These are phyloP conservation scores for Chydorus sphaericus DNA, from an alignment of 2,888 invertebrate species.

Conservation along the genomic window DNA sequence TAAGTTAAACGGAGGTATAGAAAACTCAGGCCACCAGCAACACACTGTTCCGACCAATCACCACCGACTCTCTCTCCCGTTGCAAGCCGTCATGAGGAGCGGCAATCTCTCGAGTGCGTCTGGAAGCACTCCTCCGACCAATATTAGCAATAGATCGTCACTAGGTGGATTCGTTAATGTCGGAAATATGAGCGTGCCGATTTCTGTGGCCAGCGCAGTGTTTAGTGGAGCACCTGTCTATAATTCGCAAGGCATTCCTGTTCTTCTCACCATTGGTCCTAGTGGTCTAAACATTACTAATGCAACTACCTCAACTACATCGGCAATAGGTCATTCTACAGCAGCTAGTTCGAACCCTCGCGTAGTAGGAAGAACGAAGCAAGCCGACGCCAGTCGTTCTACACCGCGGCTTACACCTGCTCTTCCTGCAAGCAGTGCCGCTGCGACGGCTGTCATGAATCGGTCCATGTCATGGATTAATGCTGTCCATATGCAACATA, in stretches of 20 bases:
- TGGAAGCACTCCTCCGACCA: not conserved
- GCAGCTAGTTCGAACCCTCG: slow-evolving; percentile 10
- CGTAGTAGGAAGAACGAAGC: slow-evolving; percentile 15
- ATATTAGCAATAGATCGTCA: slow-evolving; percentile 6
- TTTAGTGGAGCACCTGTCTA: slow-evolving; percentile 1
- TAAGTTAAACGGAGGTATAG: not conserved
- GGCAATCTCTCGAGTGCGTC: not conserved
- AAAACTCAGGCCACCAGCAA: too few relatives aligned
- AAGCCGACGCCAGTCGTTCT: slow-evolving; percentile 14
- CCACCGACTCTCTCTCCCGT: slow-evolving; percentile 3
- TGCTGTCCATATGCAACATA: slow-evolving; percentile 34
- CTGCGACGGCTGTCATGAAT: slow-evolving; percentile 18
- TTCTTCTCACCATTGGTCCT: not conserved
- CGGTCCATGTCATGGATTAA: slow-evolving; percentile 65
- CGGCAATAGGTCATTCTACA: slow-evolving; percentile 17
- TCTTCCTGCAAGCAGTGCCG: slow-evolving; percentile 1
- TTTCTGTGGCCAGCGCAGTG: slow-evolving; percentile 1
- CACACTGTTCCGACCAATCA: not conserved
- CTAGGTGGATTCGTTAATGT: slow-evolving; percentile 13
- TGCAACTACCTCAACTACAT: slow-evolving; percentile 12
- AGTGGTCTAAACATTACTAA: not conserved
- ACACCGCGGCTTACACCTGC: slow-evolving; percentile 8
- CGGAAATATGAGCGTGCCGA: slow-evolving; percentile 2
- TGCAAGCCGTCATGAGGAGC: slow-evolving; percentile 2
- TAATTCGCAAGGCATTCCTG: slow-evolving; percentile 5